These are phyloP conservation scores for Metalampra italica DNA, from an alignment of 2,888 invertebrate genomes.

Conservation along the genomic window DNA sequence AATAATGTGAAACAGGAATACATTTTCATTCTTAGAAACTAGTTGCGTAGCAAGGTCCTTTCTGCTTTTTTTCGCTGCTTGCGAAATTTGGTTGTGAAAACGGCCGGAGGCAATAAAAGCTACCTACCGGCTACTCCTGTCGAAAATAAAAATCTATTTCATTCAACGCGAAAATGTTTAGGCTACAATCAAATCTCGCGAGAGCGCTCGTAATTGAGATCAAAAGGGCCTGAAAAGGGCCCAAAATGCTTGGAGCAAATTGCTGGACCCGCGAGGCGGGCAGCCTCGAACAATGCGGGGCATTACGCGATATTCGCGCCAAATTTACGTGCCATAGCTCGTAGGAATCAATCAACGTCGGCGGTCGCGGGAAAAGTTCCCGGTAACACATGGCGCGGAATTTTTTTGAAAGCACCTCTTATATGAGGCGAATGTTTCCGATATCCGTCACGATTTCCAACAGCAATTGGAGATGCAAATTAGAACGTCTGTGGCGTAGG, in stretches of 20 bases:
- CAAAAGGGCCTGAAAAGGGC: not conserved
- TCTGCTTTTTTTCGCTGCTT: no score
- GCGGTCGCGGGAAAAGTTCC: slow-evolving; percentile 3
- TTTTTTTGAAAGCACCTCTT: not conserved
- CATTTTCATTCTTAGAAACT: no score
- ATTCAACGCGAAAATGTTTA: not conserved
- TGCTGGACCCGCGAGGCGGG: slow-evolving; percentile 4
- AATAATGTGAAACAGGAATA: no score
- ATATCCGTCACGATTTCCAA: not conserved
- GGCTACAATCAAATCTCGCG: not conserved
- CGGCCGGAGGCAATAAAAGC: no score
- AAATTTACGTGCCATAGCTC: slow-evolving; percentile 6
- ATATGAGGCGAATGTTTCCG: not conserved
- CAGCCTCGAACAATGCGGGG: slow-evolving; percentile 8
- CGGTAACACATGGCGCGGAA: slow-evolving; percentile 2
- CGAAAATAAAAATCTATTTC: no score
- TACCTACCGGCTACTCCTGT: no score
- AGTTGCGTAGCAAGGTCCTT: no score
- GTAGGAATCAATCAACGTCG: slow-evolving; percentile 11
- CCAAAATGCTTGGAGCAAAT: slow-evolving; percentile 3
- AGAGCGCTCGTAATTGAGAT: not conserved
- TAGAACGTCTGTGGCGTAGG: no score
- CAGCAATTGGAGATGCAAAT: no score
- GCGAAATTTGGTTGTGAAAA: no score
- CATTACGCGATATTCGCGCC: slow-evolving; percentile 9